A percentile compares a stretch with the other conserved stretches of the same genome.
These are phyloP conservation scores for Adelosebastes latens DNA, from an alignment of 2,797 vertebrate species.

Conservation along the genomic window DNA sequence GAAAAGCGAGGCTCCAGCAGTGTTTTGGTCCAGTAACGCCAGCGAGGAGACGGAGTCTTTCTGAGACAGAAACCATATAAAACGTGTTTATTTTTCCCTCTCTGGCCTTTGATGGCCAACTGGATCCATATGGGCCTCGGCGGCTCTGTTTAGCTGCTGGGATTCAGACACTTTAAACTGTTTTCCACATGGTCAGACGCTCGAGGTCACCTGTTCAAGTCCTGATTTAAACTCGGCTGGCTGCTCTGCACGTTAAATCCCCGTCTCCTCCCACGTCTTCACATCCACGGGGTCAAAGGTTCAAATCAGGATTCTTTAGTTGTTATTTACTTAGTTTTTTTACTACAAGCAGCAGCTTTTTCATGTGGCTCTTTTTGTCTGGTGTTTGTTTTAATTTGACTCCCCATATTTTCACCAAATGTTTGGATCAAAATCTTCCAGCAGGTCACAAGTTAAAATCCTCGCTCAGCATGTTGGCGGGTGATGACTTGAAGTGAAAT, in stretches of 20 bases:
- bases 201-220: constrained; percentile 43
- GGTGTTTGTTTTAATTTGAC: constrained; percentile 40
- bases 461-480: constrained; percentile 16
- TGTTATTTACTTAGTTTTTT: constrained; percentile 8
- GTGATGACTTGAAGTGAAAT: background rate
- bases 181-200: constrained; percentile 50
- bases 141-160: constrained; percentile 48
- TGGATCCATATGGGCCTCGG: constrained; percentile 65
- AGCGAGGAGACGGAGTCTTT: constrained; percentile 19
- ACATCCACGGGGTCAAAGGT: constrained; percentile 20
- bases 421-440: constrained; percentile 34
- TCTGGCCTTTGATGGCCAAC: constrained; percentile 69
- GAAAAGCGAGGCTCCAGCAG: background rate
- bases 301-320: constrained; percentile 12
- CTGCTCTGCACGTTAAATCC: constrained; percentile 32
- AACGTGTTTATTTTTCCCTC: constrained; percentile 71
- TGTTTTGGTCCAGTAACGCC: constrained; percentile 8
- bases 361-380: constrained; percentile 16
- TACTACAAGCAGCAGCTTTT: constrained; percentile 16
- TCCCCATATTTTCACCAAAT: constrained; percentile 53
- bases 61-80: constrained; percentile 57
- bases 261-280: background rate
- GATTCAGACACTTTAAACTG: constrained; percentile 55
- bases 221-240: constrained; percentile 35
- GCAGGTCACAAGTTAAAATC: constrained; percentile 47